Conservation (phyloP, 2,113 vertebrate genomes). For the Cinclus mexicanus region DNA sequence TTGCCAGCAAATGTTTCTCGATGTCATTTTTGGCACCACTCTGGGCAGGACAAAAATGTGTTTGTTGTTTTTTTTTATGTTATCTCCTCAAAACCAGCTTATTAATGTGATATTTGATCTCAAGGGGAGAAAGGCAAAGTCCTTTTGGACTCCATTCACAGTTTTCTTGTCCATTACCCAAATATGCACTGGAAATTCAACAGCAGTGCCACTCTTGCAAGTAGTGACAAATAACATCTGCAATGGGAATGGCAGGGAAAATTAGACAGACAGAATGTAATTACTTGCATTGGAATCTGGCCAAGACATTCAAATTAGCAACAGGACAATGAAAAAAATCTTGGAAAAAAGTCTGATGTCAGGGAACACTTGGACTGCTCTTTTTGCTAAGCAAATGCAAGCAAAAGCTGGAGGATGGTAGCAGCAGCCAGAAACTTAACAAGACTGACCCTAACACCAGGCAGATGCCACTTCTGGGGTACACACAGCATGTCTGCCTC, state of each 20-base stretch:
- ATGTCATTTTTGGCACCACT: background rate
- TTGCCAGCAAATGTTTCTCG: background rate
- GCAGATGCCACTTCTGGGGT: background rate
- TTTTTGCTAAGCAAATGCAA: background rate
- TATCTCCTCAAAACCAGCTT: background rate
- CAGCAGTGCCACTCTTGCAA: background rate
- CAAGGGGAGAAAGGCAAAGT: background rate
- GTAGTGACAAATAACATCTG: slow-evolving; percentile 20
- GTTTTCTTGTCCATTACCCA: background rate
- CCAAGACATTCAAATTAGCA: slow-evolving; percentile 29
- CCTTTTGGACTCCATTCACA: background rate
- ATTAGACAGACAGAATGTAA: background rate
- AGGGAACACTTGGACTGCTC: background rate
- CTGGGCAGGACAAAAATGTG: accelerated
- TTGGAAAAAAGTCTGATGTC: background rate
- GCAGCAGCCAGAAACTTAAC: background rate
- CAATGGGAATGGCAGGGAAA: background rate
- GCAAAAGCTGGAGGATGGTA: background rate
- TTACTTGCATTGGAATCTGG: background rate
- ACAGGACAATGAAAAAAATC: background rate
- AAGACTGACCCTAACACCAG: background rate
- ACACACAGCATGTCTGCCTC: background rate
- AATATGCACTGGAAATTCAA: background rate
- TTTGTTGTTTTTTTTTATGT: background rate
- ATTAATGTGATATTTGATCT: background rate